Conservation (phyloP, 2,888 invertebrate species). For the Ennomos quercinarius region DNA sequence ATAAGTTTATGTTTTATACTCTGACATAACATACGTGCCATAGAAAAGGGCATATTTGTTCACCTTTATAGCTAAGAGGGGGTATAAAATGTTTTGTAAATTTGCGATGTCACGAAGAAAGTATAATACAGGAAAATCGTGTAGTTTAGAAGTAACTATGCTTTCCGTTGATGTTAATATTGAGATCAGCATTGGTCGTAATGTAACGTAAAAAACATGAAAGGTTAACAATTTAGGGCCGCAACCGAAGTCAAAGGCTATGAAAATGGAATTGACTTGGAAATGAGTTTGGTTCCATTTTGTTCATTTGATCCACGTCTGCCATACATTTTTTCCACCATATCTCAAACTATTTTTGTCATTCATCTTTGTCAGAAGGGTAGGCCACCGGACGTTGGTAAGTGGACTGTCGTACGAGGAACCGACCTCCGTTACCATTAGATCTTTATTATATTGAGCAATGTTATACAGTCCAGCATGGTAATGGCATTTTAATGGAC, state of each 20-base stretch:
- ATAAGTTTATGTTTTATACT: constrained; percentile 29
- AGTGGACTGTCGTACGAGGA: constrained; percentile 51
- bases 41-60: constrained; percentile 27
- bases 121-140: no score
- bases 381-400: constrained; percentile 52
- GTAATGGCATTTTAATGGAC: constrained; percentile 24
- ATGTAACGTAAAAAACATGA: no score
- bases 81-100: constrained; percentile 8
- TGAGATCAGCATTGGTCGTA: no score
- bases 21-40: constrained; percentile 24
- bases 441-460: constrained; percentile 44
- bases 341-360: constrained; percentile 15
- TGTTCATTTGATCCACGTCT: no score
- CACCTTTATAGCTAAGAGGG: constrained; percentile 21
- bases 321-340: neutral
- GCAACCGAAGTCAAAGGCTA: no score
- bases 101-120: constrained; percentile 7
- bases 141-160: no score
- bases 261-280: no score
- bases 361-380: constrained; percentile 12
- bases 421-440: constrained; percentile 44
- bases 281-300: no score
- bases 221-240: no score
- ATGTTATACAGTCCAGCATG: constrained; percentile 35
- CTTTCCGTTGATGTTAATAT: no score